Base-by-base conservation (phyloP, 1,140 invertebrate species). In the Bombus soroeensis region DNA sequence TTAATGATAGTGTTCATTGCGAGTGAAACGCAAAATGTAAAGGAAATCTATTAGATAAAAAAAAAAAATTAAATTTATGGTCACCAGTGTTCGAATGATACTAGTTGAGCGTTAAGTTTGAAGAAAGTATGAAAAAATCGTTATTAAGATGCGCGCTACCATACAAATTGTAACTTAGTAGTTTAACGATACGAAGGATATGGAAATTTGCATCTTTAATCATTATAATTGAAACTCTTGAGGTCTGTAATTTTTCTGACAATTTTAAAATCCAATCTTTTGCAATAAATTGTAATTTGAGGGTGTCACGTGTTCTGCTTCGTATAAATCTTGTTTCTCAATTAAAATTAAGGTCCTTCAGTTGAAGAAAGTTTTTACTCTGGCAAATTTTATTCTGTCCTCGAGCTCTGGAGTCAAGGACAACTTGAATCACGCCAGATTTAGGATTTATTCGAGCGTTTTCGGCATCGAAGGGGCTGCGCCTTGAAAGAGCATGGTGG, bases 371-470 rank as follows among this genome's bases (percentile, higher is more conserved):
- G 32, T 57, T 59, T 57, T 77, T 9, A n/a, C 28, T 3, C 3
- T 15, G 75, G 25, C 76, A 43, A 53, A 66, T 66, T 43, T 73
- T 39, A 25, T 43, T 73, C 13, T 15, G 32, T 77, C 34, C 5
- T 34, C 43, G 12, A 13, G 18, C 4, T 37, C 41, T 3, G 1
- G 1, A 68, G 28, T 32, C 34, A 57, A 70, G 64, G 74, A 57
- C 62, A 39, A 6, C 9, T 37, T 12, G 80, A 47, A 74, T 74
- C 32, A 25, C 28, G 64, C 64, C 82, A 70, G n/a, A 78, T 83
- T 70, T 70, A 83, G 74, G 74, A 83, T 83, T 57, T 66, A 57
- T 70, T 43, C 74, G 37, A 57, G 53, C 43, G 43, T 83, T 82
- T 82, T 47, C 41, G 70, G 70, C 37, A n/a, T 57, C 79, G 81